These are phyloP conservation scores for Diorhabda elongata DNA, from an alignment of 1,140 invertebrate genomes.

Conservation along the genomic window DNA sequence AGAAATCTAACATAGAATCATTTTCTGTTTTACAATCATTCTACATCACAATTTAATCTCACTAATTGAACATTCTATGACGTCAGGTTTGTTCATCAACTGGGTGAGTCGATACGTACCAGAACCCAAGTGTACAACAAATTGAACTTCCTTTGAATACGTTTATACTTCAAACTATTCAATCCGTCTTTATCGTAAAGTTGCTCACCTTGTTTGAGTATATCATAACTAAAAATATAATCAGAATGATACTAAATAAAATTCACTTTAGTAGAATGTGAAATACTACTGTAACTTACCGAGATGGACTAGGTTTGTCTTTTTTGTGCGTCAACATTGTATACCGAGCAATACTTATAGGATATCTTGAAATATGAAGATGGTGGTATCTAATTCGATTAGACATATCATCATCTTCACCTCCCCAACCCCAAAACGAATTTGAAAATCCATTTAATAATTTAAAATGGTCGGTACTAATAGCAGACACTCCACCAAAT, in stretches of 20 bases:
- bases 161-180: slow-evolving; percentile 78
- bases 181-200: slow-evolving; percentile 82
- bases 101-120: slow-evolving; percentile 58
- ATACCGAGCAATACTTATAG: slow-evolving; percentile 80
- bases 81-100: slow-evolving; percentile 48
- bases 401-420: slow-evolving; percentile 90
- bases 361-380: slow-evolving; percentile 81
- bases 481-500: slow-evolving; percentile 85
- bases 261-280: neutral
- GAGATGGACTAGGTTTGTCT: slow-evolving; percentile 82
- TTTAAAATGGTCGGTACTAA: slow-evolving; percentile 75
- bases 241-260: neutral
- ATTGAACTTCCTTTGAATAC: slow-evolving; percentile 63
- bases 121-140: slow-evolving; percentile 73
- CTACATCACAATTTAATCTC: slow-evolving; percentile 6
- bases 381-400: slow-evolving; percentile 74
- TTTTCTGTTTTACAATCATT: neutral
- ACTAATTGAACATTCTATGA: neutral
- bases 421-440: slow-evolving; percentile 90
- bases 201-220: slow-evolving; percentile 75
- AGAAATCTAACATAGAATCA: neutral
- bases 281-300: slow-evolving; percentile 51
- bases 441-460: slow-evolving; percentile 89
- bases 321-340: slow-evolving; percentile 87
- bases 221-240: slow-evolving; percentile 64